phyloP scores from a whole-genome alignment of 2,797 vertebrate species.

The Danionella dracula region DNA sequence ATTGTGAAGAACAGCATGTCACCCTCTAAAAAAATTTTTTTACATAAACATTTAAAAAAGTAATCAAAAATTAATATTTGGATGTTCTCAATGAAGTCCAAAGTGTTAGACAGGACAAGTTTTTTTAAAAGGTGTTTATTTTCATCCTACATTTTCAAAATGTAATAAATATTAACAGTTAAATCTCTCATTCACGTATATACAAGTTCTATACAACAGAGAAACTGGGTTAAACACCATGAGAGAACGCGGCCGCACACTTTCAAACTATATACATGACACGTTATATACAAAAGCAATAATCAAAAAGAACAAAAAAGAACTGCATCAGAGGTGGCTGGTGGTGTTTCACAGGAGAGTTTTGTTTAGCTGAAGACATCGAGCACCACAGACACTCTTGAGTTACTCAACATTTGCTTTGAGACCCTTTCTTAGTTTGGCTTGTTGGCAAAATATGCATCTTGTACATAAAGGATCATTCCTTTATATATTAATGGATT shows the following conservation, averaged over 20 bases:
- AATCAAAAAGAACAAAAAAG: too few species aligned
- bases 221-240: constrained; percentile 62
- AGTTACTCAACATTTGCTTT: not conserved
- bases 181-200: constrained; percentile 79
- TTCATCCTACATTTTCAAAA: constrained; percentile 68
- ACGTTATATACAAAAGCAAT: constrained; percentile 73
- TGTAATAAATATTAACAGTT: constrained; percentile 85
- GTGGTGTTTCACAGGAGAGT: constrained; percentile 34
- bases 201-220: constrained; percentile 80
- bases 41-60: too few species aligned
- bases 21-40: too few species aligned
- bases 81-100: too few species aligned
- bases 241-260: constrained; percentile 33
- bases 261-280: constrained; percentile 66
- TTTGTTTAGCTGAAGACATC: constrained; percentile 31
- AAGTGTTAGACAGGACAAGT: not conserved
- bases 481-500: too few species aligned
- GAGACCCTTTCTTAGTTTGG: not conserved
- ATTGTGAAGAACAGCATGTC: too few species aligned
- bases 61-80: too few species aligned
- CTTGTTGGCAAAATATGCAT: too few species aligned
- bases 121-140: constrained; percentile 56
- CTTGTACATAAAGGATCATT: too few species aligned
- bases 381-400: not conserved
- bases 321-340: constrained; percentile 29